A percentile compares a stretch with the other conserved stretches of the same genome.
Evolutionary conservation across 2,113 vertebrate genomes (phyloP).

Genomic region (Thunnus maccoyii): DNA sequence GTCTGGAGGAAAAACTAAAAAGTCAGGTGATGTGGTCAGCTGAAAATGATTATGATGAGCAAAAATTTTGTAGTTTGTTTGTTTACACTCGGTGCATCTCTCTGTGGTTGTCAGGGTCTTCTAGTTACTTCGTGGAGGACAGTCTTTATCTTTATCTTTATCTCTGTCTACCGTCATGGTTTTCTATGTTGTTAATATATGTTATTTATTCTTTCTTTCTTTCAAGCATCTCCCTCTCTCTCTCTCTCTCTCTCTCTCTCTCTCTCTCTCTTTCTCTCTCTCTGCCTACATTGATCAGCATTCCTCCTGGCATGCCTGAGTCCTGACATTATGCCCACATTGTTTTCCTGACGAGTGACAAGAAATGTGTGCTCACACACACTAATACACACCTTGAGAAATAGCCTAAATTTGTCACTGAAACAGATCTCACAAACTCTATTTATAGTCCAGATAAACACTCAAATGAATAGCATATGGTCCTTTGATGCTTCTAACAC

Average conservation of each 20-base stretch:
- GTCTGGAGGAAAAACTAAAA: constrained; percentile 13
- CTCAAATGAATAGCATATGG: too few relatives aligned
- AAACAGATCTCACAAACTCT: too few relatives aligned
- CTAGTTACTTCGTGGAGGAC: background rate
- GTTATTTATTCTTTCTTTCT: background rate
- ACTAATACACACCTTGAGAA: background rate
- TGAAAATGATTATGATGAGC: constrained; percentile 19
- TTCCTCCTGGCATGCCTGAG: constrained; percentile 25
- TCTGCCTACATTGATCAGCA: constrained; percentile 2
- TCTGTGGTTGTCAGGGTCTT: constrained; percentile 4
- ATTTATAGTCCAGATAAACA: too few relatives aligned
- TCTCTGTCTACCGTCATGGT: background rate
- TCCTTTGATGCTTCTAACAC: background rate
- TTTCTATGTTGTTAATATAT: background rate
- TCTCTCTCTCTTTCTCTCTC: too few relatives aligned
- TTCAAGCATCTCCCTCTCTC: background rate
- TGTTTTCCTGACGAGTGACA: constrained; percentile 8
- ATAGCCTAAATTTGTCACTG: background rate
- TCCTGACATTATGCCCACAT: constrained; percentile 16
- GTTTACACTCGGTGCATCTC: background rate
- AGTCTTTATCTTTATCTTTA: background rate
- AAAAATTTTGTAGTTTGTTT: constrained; percentile 24
- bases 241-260: too few relatives aligned
- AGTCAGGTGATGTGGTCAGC: constrained; percentile 1
- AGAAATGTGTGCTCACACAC: background rate